Conservation (phyloP, 2,888 invertebrate genomes). For the Tipula unca region DNA sequence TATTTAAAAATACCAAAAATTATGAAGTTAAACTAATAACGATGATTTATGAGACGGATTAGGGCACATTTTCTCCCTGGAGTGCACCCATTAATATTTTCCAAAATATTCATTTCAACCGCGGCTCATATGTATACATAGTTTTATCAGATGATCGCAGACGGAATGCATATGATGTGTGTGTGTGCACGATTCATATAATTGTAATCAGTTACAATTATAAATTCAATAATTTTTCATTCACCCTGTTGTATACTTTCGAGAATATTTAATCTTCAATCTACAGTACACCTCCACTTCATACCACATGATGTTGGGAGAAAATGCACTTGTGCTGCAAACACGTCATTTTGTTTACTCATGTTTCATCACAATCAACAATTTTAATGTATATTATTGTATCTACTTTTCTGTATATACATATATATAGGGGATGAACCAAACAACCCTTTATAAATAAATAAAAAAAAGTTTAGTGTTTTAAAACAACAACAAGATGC, state of each 20-base stretch:
- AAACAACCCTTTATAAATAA: neutral
- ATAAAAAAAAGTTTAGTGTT: neutral
- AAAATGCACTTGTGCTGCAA: neutral
- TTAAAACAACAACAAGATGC: neutral
- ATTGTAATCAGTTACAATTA: neutral
- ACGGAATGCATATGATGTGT: neutral
- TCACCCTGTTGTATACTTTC: neutral
- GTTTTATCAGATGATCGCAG: neutral
- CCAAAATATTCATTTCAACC: neutral
- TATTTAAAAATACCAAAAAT: neutral
- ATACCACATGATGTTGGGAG: neutral
- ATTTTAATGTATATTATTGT: neutral
- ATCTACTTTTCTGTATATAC: no score
- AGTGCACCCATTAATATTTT: neutral
- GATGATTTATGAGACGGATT: neutral
- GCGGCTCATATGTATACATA: neutral
- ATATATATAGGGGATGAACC: neutral
- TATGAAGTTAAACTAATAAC: neutral
- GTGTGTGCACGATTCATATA: neutral
- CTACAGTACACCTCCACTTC: neutral
- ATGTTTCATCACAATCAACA: neutral
- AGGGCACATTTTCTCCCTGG: neutral
- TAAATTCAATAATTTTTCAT: neutral
- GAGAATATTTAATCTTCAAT: neutral
- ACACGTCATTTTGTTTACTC: conserved; percentile 8